A percentile compares a stretch with the other conserved stretches of the same genome.
Conservation (phyloP, 2,797 vertebrate genomes). For the Tachyglossus aculeatus region DNA sequence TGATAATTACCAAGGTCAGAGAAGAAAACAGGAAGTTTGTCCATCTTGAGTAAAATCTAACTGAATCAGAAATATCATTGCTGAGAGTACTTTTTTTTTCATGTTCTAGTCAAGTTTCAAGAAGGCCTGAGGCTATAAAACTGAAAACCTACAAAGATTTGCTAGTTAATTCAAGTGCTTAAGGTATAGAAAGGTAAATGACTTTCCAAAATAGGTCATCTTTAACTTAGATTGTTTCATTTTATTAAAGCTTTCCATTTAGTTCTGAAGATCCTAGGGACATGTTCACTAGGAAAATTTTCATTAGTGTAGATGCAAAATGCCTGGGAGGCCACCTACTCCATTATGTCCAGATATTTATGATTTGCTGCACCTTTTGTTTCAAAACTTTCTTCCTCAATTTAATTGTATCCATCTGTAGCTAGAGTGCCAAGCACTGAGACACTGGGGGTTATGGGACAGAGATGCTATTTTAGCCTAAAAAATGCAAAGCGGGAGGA, state of each 20-base stretch:
- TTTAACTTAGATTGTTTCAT: conserved; percentile 12
- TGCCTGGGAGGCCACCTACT: background rate
- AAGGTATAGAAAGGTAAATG: conserved; percentile 39
- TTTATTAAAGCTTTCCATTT: conserved; percentile 17
- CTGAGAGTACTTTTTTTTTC: conserved; percentile 3
- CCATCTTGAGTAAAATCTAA: conserved; percentile 11
- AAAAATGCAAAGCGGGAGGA: too few relatives aligned
- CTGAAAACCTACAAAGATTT: too few relatives aligned
- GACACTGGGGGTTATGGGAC: too few relatives aligned
- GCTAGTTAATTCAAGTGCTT: conserved; percentile 26
- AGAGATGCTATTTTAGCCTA: too few relatives aligned
- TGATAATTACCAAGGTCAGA: conserved; percentile 42
- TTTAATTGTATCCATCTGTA: too few relatives aligned
- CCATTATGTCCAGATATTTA: background rate
- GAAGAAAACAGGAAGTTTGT: conserved; percentile 25
- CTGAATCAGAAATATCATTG: conserved; percentile 15
- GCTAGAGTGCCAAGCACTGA: too few relatives aligned
- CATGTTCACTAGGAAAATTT: background rate
- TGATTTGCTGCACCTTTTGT: background rate
- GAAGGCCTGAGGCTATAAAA: conserved; percentile 30
- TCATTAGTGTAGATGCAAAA: background rate
- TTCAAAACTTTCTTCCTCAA: background rate
- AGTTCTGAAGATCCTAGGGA: conserved; percentile 10
- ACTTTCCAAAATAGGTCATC: conserved; percentile 49
- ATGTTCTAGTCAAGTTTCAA: conserved; percentile 27